Evolutionary conservation across 1,140 invertebrate species (phyloP).

Genomic region (Dryas iulia): DNA sequence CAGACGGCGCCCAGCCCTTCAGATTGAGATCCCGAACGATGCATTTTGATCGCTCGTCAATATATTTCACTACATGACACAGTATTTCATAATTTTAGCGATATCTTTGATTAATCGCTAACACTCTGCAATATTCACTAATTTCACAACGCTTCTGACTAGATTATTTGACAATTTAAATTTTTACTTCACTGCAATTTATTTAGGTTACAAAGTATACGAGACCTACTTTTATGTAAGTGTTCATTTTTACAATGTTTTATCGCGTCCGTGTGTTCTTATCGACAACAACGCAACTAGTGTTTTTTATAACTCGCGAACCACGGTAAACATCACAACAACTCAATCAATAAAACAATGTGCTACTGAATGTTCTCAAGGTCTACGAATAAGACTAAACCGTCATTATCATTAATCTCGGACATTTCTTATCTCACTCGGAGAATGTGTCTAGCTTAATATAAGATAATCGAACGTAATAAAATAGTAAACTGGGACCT

Average conservation of each 20-base stretch:
- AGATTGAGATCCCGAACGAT: constrained; percentile 80
- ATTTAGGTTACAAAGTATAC: constrained; percentile 6
- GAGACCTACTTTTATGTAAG: constrained; percentile 12
- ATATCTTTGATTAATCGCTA: neutral
- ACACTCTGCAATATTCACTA: neutral
- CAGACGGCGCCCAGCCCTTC: constrained; percentile 58
- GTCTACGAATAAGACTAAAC: constrained; percentile 20
- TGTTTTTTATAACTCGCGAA: constrained; percentile 41
- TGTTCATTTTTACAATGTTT: constrained; percentile 29
- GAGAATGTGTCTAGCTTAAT: constrained; percentile 32
- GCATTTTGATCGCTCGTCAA: constrained; percentile 72
- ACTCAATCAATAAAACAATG: constrained; percentile 36
- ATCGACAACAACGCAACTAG: constrained; percentile 46
- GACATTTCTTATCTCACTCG: constrained; percentile 6
- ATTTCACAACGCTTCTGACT: neutral
- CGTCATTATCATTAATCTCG: constrained; percentile 25
- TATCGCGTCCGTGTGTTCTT: constrained; percentile 38
- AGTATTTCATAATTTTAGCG: constrained; percentile 16
- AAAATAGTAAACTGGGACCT: constrained; percentile 44
- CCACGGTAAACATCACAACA: constrained; percentile 44
- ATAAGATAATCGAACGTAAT: constrained; percentile 20
- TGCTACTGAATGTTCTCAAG: constrained; percentile 27
- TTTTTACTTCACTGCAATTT: neutral
- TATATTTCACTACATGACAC: constrained; percentile 53
- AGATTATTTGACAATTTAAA: neutral